Base-by-base conservation (phyloP, 2,797 vertebrate genomes). In the Echiichthys vipera region DNA sequence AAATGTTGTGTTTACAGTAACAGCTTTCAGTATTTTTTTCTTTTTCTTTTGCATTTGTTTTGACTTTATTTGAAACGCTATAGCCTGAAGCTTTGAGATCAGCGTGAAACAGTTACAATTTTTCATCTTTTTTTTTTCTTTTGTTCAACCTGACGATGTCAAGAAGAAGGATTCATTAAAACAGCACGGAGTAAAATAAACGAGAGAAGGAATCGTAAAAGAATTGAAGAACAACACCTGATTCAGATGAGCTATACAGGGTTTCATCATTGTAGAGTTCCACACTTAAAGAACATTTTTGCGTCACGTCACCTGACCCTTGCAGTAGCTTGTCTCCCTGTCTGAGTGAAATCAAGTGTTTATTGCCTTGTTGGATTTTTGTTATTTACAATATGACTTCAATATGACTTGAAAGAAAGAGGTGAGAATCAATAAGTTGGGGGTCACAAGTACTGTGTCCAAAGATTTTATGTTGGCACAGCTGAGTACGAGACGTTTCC, bases 1-100 rank as follows among this genome's bases (percentile, higher is more conserved):
- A 96, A 96, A 95, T 95, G 90, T 92, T 59, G 91, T 85, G 84
- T 91, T 93, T 93, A 92, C 89, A 92, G 88, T 91, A 94, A 96
- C 92, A 85, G 63, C 88, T 92, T 94, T 91, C 87, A 88, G 65
- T 91, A 79, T 78, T 84, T 80, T 85, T 86, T 82, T 78, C 50
- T 81, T 86, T 88, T 91, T 89, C 79, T 91, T 90, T 88, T 82
- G 87, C 84, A 69, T 90, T 90, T 85, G 71, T 91, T 90, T 92
- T 85, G 78, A 93, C 83, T 90, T 93, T 73, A 91, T 87, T 88
- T 91, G 86, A 91, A 92, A 90, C 87, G 80, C 88, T 85, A 86
- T 81, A 85, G 77, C 90, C 84, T 87, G 89, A 91, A 94, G 84
- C 90, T 92, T 92, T 75, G 88, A 91, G 88, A 91, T 90, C 83